These are phyloP conservation scores for Pseudopodoces humilis DNA, from an alignment of 2,113 vertebrate species.

Conservation along the genomic window DNA sequence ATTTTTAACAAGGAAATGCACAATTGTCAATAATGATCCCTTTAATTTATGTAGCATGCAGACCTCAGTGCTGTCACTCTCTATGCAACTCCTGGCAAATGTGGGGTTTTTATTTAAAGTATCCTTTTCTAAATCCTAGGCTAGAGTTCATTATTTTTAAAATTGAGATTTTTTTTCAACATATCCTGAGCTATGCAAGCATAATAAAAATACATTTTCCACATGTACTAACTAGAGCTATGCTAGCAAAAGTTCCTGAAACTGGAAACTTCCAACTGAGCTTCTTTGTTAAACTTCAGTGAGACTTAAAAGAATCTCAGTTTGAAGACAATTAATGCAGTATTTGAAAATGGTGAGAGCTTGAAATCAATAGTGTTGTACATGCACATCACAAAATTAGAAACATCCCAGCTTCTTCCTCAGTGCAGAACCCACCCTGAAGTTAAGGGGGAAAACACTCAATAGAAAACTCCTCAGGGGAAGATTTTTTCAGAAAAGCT, in stretches of 20 bases:
- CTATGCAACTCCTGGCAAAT: background rate
- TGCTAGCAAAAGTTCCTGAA: constrained; percentile 15
- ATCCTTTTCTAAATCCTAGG: background rate
- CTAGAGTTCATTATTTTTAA: background rate
- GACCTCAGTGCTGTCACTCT: background rate
- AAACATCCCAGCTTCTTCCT: background rate
- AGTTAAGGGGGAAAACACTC: background rate
- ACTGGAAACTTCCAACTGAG: background rate
- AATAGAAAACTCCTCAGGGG: background rate
- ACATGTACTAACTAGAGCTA: background rate
- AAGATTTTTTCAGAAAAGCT: background rate
- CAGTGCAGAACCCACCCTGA: background rate
- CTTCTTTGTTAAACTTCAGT: background rate
- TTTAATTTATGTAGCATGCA: background rate
- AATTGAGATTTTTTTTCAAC: background rate
- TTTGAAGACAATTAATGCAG: constrained; percentile 1
- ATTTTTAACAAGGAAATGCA: background rate
- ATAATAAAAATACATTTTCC: constrained; percentile 19
- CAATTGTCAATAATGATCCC: background rate
- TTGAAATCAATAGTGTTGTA: background rate
- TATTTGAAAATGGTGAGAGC: background rate
- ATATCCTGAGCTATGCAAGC: background rate
- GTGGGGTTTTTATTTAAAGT: background rate
- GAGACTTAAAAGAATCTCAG: background rate
- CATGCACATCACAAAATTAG: background rate